A percentile compares a stretch with the other conserved stretches of the same genome.
Evolutionary conservation across 2,113 vertebrate species (phyloP).

Genomic region (Varanus komodoensis): DNA sequence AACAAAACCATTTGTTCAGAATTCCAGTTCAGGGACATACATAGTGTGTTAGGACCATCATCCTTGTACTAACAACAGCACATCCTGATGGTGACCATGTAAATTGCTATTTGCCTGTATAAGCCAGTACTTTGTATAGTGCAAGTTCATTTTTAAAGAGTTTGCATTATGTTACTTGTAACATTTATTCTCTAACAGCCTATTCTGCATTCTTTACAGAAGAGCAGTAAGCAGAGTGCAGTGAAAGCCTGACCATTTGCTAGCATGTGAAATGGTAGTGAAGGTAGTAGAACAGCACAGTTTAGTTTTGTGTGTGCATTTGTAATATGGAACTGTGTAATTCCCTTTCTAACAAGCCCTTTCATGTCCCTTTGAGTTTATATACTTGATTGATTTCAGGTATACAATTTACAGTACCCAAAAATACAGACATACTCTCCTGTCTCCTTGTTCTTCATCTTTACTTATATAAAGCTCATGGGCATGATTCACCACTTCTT

Average conservation of each 20-base stretch:
- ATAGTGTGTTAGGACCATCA: neutral
- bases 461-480: neutral
- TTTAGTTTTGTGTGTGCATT: conserved; percentile 38
- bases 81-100: neutral
- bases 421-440: neutral
- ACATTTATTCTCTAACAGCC: conserved; percentile 13
- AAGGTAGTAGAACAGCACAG: conserved; percentile 16
- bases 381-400: neutral
- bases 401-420: neutral
- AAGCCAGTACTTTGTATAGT: neutral
- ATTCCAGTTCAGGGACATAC: neutral
- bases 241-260: conserved; percentile 8
- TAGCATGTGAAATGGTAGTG: neutral
- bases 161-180: neutral
- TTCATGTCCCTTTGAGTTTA: neutral
- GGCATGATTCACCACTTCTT: neutral
- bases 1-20: neutral
- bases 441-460: neutral
- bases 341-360: neutral
- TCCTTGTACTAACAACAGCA: neutral
- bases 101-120: neutral
- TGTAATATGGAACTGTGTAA: conserved; percentile 8
- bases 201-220: conserved; percentile 32
- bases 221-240: neutral
- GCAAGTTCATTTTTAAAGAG: neutral